phyloP scores from a whole-genome alignment of 2,888 invertebrate genomes.

The Andrena fulva region DNA sequence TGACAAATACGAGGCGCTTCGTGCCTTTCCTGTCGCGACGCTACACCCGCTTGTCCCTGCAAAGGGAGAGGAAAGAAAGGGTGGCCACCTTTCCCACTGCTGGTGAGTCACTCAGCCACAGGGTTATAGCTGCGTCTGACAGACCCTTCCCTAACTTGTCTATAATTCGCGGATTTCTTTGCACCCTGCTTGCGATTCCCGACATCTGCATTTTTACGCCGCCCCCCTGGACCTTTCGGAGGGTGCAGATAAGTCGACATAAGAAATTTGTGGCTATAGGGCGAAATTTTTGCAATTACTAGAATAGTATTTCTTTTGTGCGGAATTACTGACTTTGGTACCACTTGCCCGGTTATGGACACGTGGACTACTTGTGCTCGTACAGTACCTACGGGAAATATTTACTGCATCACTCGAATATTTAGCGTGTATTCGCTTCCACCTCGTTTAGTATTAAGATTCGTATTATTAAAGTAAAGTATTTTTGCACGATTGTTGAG shows the following conservation, averaged over 20 bases:
- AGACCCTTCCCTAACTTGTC: conserved; percentile 64
- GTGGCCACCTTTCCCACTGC: conserved; percentile 35
- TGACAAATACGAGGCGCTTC: conserved; percentile 78
- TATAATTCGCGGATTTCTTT: conserved; percentile 60
- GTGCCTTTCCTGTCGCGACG: conserved; percentile 69
- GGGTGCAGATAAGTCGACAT: not conserved
- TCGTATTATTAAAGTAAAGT: no score
- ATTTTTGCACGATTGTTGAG: no score
- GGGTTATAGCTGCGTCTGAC: conserved; percentile 74
- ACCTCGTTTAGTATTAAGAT: no score
- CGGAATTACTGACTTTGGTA: no score
- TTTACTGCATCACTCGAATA: no score
- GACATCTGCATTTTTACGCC: conserved; percentile 51
- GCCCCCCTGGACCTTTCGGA: not conserved
- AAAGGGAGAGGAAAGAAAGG: conserved; percentile 41
- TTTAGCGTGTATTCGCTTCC: no score
- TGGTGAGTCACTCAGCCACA: conserved; percentile 74
- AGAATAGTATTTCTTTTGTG: no score
- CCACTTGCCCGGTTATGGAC: no score
- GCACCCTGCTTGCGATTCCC: conserved; percentile 9
- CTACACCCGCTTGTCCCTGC: conserved; percentile 61
- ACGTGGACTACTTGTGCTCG: no score
- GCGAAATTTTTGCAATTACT: no score
- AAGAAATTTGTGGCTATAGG: no score
- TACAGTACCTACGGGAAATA: no score